Conservation (phyloP, 2,888 invertebrate species). For the Eremobia ochroleuca region DNA sequence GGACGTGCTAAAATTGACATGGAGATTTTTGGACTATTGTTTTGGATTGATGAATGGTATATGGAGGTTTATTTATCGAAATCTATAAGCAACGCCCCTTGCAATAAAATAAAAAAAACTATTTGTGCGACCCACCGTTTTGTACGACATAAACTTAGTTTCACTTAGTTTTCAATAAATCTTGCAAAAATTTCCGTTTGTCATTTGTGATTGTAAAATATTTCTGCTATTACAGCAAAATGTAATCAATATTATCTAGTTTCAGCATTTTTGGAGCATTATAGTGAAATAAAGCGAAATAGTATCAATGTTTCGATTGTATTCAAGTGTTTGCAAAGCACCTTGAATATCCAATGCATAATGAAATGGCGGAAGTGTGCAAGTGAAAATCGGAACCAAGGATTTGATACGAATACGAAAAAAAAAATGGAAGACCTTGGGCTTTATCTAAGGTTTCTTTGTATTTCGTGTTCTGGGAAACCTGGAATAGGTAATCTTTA, state of each 20-base stretch:
- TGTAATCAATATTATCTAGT: neutral
- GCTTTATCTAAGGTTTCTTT: constrained; percentile 11
- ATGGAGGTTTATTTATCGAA: constrained; percentile 12
- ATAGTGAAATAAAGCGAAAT: neutral
- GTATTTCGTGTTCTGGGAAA: neutral
- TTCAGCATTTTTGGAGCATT: neutral
- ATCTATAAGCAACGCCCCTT: neutral
- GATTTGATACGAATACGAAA: constrained; percentile 40
- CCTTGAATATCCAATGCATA: constrained; percentile 42
- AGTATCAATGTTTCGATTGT: neutral
- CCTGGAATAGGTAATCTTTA: neutral
- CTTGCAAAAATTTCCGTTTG: neutral
- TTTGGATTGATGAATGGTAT: constrained; percentile 45
- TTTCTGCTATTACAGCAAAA: neutral
- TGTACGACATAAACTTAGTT: neutral
- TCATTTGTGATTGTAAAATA: neutral
- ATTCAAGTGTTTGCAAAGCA: neutral
- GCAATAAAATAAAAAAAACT: too few species aligned
- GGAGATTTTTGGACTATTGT: constrained; percentile 35
- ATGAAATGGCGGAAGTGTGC: constrained; percentile 46
- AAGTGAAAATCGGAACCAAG: constrained; percentile 49
- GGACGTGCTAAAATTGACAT: constrained; percentile 42
- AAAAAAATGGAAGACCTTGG: constrained; percentile 17
- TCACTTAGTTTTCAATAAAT: neutral
- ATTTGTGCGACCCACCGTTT: neutral